Evolutionary conservation across 2,797 vertebrate species (phyloP), one percentile per base, ranked within the genome.

Genomic region (Takifugu rubripes): DNA sequence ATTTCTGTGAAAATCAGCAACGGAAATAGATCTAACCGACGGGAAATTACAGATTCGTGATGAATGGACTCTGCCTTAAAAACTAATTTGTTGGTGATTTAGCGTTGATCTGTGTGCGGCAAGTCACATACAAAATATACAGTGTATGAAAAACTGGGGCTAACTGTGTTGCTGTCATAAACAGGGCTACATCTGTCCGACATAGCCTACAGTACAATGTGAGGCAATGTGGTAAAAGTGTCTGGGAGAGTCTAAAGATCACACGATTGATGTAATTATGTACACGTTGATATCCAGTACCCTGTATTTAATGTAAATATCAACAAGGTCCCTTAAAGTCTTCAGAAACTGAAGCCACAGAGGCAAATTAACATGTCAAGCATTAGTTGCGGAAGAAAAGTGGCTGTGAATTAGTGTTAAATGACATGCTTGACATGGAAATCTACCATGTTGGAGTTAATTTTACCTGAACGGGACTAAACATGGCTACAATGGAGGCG

Each of bases 41-140:
- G 5, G 12, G 52, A 15, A 43, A 25, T 3, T 21, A 14, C 53
- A 25, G 29, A 25, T 2, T 25, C 14, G 52, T 7, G 51, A 71
- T 42, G 59, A 21, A 66, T 74, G 64, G 52, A 65, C 70, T 74
- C 61, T 68, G 70, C 61, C 78, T 80, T 77, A 74, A 62, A 74
- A 67, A 52, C 47, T 59, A 25, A 52, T 66, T 49, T 49, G 33
- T 46, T 44, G 36, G 54, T 75, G 69, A 63, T 21, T 25, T 52
- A 14, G 36, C 14, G 2, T 61, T 75, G 64, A 61, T 70, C 66
- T 36, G 64, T 77, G 76, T 81, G 83, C 79, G 77, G 76, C 75
- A 46, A 74, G 59, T 84, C 75, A 73, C 75, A 76, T 77, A 78
- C 33, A 78, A 81, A 79, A 77, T 64, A 73, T 87, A 89, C 84